Percentiles rank a stretch among this genome's conserved stretches.
Conservation (phyloP, 64 coral and sea anemone genomes). For the Acropora tenuis region DNA sequence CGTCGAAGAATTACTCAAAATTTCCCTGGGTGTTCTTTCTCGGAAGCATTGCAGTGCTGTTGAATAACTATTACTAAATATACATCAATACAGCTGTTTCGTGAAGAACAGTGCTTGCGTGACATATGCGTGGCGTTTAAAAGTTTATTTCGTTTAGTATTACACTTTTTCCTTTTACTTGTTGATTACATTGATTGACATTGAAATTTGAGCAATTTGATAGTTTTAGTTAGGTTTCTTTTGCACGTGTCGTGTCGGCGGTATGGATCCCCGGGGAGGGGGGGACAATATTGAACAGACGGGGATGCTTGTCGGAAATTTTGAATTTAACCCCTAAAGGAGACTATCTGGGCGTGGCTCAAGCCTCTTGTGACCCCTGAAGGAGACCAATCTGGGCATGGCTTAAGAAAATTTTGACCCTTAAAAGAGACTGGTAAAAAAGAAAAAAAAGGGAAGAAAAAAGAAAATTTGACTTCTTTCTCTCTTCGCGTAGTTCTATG, state of each 20-base stretch:
- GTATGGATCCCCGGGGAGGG: too few relatives aligned
- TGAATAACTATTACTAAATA: slow-evolving; percentile 13
- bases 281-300: too few relatives aligned
- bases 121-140: slow-evolving; percentile 13
- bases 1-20: slow-evolving; percentile 17
- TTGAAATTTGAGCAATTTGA: slow-evolving; percentile 25
- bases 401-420: too few relatives aligned
- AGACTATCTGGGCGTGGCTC: too few relatives aligned
- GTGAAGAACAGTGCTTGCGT: slow-evolving; percentile 12
- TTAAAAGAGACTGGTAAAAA: too few relatives aligned
- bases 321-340: too few relatives aligned
- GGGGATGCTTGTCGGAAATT: too few relatives aligned
- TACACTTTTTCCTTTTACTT: slow-evolving; percentile 1
- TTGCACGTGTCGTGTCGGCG: not conserved
- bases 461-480: too few relatives aligned
- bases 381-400: too few relatives aligned
- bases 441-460: too few relatives aligned
- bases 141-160: slow-evolving; percentile 7
- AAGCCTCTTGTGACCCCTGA: too few relatives aligned
- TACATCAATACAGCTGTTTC: slow-evolving; percentile 9
- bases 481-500: too few relatives aligned
- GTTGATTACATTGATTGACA: slow-evolving; percentile 18
- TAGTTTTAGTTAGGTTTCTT: slow-evolving; percentile 3
- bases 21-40: slow-evolving; percentile 8
- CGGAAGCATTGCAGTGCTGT: not conserved